phyloP scores from a whole-genome alignment of 2,888 invertebrate species.

The Macrosoma leucophasiata region DNA sequence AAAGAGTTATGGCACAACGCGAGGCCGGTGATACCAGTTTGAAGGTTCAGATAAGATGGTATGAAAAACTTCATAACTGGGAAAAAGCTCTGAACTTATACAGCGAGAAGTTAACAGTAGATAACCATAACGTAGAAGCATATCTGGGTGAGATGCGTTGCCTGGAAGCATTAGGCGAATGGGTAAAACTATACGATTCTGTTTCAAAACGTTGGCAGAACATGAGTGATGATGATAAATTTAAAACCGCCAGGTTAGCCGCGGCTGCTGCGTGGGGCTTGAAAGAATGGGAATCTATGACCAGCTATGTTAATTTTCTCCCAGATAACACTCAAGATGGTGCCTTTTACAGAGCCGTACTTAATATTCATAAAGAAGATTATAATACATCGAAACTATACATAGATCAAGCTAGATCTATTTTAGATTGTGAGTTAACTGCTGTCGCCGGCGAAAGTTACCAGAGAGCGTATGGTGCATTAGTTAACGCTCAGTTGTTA shows the following conservation, averaged over 20 bases:
- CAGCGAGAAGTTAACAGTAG: slow-evolving; percentile 80
- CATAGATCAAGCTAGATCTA: slow-evolving; percentile 94
- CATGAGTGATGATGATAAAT: slow-evolving; percentile 74
- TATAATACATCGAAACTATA: slow-evolving; percentile 81
- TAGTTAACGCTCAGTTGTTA: slow-evolving; percentile 97
- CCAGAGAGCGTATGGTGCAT: slow-evolving; percentile 94
- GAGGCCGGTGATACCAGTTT: slow-evolving; percentile 78
- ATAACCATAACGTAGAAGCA: slow-evolving; percentile 84
- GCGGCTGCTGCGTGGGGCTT: slow-evolving; percentile 97
- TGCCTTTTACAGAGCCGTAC: slow-evolving; percentile 94
- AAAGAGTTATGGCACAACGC: slow-evolving; percentile 90
- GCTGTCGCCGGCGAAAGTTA: slow-evolving; percentile 98
- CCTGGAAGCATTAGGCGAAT: slow-evolving; percentile 97
- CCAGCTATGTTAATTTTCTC: slow-evolving; percentile 90
- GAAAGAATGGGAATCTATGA: slow-evolving; percentile 95
- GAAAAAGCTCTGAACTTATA: slow-evolving; percentile 95
- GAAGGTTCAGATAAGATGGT: slow-evolving; percentile 89
- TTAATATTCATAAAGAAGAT: slow-evolving; percentile 89
- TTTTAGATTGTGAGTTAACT: slow-evolving; percentile 96
- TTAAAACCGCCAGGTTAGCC: slow-evolving; percentile 90
- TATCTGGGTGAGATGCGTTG: slow-evolving; percentile 95
- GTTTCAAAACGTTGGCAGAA: slow-evolving; percentile 87
- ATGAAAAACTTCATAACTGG: slow-evolving; percentile 99
- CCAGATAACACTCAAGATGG: slow-evolving; percentile 97
- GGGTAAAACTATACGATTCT: slow-evolving; percentile 89